phyloP scores from a whole-genome alignment of 2,888 invertebrate species.

The Eupithecia subumbrata region DNA sequence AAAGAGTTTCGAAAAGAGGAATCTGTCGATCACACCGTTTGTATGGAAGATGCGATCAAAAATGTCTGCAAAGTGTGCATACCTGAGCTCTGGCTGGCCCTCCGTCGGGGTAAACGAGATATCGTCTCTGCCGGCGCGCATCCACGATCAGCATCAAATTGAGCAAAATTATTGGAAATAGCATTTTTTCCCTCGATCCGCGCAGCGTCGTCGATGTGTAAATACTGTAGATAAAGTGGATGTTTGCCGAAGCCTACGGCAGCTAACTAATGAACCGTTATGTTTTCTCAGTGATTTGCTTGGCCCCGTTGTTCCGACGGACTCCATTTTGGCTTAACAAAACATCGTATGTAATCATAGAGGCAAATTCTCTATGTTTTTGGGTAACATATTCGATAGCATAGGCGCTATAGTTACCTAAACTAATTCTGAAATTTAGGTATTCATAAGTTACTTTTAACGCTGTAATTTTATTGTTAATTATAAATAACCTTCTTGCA shows the following conservation, averaged over 20 bases:
- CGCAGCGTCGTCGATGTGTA: constrained; percentile 61
- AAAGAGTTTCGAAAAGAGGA: neutral
- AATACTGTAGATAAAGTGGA: constrained; percentile 72
- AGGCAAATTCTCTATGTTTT: constrained; percentile 2
- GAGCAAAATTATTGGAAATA: constrained; percentile 66
- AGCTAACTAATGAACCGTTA: constrained; percentile 81
- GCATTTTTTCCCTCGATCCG: constrained; percentile 51
- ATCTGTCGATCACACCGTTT: neutral
- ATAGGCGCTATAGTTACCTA: neutral
- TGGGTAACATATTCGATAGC: neutral
- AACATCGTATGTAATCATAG: constrained; percentile 43
- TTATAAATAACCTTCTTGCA: neutral
- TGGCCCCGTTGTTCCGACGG: constrained; percentile 57
- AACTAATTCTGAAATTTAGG: neutral
- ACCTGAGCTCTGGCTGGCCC: constrained; percentile 85
- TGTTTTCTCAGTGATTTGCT: constrained; percentile 77
- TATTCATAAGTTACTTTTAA: neutral
- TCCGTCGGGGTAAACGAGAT: constrained; percentile 84
- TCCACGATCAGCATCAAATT: constrained; percentile 57
- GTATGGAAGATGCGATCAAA: neutral
- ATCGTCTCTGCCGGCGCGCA: constrained; percentile 76
- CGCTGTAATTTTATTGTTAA: neutral
- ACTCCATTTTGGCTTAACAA: constrained; percentile 50
- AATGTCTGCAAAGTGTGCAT: neutral
- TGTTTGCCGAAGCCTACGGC: constrained; percentile 74